Evolutionary conservation across 2,113 vertebrate species (phyloP), one percentile per base, ranked within the genome.

Genomic region (Rhynchopsitta pachyrhyncha): DNA sequence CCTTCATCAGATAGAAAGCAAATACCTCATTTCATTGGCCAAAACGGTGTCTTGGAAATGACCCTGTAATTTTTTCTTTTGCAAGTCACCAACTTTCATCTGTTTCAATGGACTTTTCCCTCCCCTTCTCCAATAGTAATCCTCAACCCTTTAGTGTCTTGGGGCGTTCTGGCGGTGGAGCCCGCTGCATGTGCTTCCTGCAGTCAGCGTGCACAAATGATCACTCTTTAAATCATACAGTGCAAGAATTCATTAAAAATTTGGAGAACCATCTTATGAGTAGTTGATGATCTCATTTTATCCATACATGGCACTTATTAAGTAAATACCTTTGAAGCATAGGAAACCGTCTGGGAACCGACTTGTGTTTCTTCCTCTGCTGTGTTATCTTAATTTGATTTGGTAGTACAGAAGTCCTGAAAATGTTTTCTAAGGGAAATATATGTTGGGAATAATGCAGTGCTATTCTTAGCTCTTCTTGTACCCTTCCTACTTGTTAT

Each of bases 261-360:
- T 10, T 84, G 96, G 93, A 96, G 95, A 94, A 57, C 66, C n/a
- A 17, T 88, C 73, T 79, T 52, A 79, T 90, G 95, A 86, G 83
- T 94, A 35, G 86, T n/a, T 89, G 95, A 53, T 97, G 95, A 96
- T 70, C 95, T 96, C 93, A 90, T 91, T 94, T 96, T 73, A 95
- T 89, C 95, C 95, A 94, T 94, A 69, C 91, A 33, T 82, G 88
- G 92, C 64, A 41, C 66, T 93, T 93, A 88, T 89, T 94, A 96
- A 96, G 71, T 74, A 95, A 96, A 88, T 95, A 86, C 67, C 88
- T 96, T 90, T 95, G 92, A 95, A 96, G 83, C 70, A 6, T 46
- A 96, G 92, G 95, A 89, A 92, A 46, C 69, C 0, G 52, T 55
- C 92, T 96, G 95, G 88, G 88, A 94, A 73, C 90, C 0, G 3